Percentiles rank a stretch among this genome's conserved stretches.
phyloP scores from a whole-genome alignment of 2,797 vertebrate genomes.

The Discoglossus pictus region DNA sequence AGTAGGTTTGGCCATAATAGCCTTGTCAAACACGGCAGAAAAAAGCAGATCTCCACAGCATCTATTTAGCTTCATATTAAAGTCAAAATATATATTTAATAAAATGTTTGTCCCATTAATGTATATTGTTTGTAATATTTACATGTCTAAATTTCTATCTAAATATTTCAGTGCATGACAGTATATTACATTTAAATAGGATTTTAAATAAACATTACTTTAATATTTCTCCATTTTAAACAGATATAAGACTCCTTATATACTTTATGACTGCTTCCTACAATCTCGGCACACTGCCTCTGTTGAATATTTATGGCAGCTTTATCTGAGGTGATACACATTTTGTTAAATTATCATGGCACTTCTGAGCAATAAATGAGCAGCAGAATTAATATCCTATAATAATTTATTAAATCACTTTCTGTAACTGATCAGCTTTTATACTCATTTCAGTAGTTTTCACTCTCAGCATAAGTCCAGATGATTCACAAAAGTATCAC shows the following conservation, averaged over 20 bases:
- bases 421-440: constrained; percentile 32
- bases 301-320: constrained; percentile 38
- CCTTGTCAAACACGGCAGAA: no score
- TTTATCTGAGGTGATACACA: constrained; percentile 42
- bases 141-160: no score
- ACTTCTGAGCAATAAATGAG: constrained; percentile 43
- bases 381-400: constrained; percentile 37
- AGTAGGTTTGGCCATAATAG: no score
- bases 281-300: constrained; percentile 13
- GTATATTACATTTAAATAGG: no score
- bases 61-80: no score
- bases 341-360: constrained; percentile 44
- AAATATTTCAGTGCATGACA: no score
- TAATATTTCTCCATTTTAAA: no score
- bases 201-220: no score
- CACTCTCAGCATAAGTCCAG: constrained; percentile 34
- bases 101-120: no score
- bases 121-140: no score
- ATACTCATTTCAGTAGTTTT: constrained; percentile 35
- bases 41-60: no score
- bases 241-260: constrained; percentile 1
- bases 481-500: constrained; percentile 41
- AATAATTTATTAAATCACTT: constrained; percentile 44
- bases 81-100: no score
- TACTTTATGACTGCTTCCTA: constrained; percentile 33